Conservation (phyloP, 2,113 vertebrate genomes). For the Lasiurus borealis region DNA sequence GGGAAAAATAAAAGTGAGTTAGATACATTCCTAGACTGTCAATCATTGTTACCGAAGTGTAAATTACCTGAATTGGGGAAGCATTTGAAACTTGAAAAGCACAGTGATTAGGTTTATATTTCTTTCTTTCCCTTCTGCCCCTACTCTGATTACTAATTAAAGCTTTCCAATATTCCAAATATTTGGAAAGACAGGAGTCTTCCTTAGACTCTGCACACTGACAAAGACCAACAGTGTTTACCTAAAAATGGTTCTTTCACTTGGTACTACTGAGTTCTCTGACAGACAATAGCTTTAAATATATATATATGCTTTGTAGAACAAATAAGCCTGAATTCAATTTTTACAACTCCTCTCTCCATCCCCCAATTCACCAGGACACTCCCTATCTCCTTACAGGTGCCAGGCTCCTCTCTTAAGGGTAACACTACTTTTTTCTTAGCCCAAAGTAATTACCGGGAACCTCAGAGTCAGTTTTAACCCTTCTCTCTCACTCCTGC, state of each 20-base stretch:
- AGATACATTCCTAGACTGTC: constrained; percentile 74
- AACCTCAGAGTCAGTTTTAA: constrained; percentile 4
- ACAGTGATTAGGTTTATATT: constrained; percentile 38
- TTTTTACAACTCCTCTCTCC: not conserved
- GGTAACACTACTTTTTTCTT: not conserved
- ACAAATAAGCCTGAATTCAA: not conserved
- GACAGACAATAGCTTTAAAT: not conserved
- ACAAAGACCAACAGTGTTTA: constrained; percentile 45
- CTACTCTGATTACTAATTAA: constrained; percentile 68
- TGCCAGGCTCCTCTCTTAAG: not conserved
- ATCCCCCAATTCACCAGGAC: not conserved
- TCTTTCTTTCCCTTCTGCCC: constrained; percentile 9
- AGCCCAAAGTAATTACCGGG: not conserved
- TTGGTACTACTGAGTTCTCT: constrained; percentile 19
- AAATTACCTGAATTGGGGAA: constrained; percentile 67
- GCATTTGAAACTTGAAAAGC: constrained; percentile 58
- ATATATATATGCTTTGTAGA: not conserved
- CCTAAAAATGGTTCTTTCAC: constrained; percentile 61
- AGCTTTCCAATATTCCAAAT: constrained; percentile 65
- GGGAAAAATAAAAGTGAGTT: constrained; percentile 77
- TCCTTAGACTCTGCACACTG: constrained; percentile 19
- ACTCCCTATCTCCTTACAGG: not conserved
- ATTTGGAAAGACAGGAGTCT: constrained; percentile 52
- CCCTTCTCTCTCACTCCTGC: not conserved
- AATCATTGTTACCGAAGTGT: constrained; percentile 75